A percentile compares a stretch with the other conserved stretches of the same genome.
Conservation (phyloP, 1,140 invertebrate genomes). For the Cotesia vestalis region DNA sequence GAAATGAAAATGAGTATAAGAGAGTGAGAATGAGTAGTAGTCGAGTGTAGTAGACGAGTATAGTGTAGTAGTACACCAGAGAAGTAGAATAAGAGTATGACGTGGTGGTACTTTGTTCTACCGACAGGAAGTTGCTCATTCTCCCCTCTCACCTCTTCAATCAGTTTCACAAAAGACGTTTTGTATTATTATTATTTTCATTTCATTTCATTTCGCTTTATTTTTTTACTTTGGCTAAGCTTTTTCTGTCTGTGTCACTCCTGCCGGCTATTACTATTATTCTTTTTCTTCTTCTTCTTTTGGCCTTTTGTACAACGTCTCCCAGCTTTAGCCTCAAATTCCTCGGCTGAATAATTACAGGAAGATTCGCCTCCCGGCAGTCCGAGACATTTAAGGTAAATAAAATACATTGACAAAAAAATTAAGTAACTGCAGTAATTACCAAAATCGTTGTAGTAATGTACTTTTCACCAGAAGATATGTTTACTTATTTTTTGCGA, state of each 20-base stretch:
- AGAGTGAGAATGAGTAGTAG: no score
- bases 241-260: no score
- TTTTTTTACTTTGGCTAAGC: neutral
- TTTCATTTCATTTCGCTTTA: neutral
- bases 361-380: neutral
- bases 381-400: conserved; percentile 2
- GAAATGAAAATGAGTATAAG: no score
- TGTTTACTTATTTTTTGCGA: neutral
- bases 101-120: neutral
- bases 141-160: conserved; percentile 10
- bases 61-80: no score
- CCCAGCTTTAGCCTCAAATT: neutral
- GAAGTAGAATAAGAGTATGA: neutral
- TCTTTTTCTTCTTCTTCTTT: no score
- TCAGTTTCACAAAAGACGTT: conserved; percentile 11
- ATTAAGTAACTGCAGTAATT: neutral
- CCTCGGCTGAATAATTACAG: neutral
- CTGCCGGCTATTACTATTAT: no score
- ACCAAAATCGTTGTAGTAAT: neutral
- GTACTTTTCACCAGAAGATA: conserved; percentile 5
- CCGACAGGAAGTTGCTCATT: conserved; percentile 13
- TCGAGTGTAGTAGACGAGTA: no score
- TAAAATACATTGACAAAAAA: conserved; percentile 10
- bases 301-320: neutral
- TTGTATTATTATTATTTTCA: no score